Evolutionary conservation across 2,113 vertebrate species (phyloP).

Genomic region (Strix uralensis): DNA sequence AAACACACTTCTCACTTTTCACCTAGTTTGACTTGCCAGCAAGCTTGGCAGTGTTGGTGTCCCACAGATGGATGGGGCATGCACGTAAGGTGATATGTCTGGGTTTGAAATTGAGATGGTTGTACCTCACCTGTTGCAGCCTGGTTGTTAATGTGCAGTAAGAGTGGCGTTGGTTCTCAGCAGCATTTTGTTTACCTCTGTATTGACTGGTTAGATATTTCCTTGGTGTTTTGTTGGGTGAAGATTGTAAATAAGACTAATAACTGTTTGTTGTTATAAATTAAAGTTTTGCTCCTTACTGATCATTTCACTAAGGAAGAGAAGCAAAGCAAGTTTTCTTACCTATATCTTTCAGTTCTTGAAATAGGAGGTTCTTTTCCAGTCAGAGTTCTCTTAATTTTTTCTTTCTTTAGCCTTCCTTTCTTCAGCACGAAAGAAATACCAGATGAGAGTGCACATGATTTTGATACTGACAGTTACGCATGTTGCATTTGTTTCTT

Average conservation of each 20-base stretch:
- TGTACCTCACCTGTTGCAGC: neutral
- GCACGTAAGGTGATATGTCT: neutral
- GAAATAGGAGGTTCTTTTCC: neutral
- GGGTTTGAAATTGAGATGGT: neutral
- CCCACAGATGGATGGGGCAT: neutral
- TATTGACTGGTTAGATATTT: neutral
- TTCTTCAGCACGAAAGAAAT: neutral
- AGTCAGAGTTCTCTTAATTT: neutral
- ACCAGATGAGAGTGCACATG: neutral
- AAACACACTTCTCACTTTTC: neutral
- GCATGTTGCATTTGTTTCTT: neutral
- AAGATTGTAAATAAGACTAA: neutral
- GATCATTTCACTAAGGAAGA: neutral
- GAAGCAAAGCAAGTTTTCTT: neutral
- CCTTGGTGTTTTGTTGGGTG: neutral
- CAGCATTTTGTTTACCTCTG: neutral
- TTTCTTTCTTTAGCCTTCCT: neutral
- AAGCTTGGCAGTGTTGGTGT: neutral
- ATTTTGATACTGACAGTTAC: neutral
- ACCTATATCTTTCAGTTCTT: neutral
- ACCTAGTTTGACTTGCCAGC: neutral
- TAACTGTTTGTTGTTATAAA: neutral
- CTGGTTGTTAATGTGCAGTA: neutral
- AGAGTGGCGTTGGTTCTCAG: neutral
- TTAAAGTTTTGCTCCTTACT: neutral